Conservation (phyloP, 2,888 invertebrate genomes). For the Eupelmus urozonus region DNA sequence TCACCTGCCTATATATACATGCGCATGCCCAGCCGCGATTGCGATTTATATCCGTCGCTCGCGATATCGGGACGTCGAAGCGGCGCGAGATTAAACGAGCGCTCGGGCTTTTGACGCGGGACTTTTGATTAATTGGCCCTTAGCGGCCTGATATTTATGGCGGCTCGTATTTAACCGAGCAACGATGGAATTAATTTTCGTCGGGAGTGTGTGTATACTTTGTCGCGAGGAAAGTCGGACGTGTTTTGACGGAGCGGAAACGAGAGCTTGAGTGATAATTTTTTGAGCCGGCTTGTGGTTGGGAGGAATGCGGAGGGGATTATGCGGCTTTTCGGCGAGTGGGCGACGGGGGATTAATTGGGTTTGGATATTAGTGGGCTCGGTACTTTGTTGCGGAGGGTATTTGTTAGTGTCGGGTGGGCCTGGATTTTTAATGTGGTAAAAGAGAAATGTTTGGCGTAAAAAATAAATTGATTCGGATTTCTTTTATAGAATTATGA, state of each 20-base stretch:
- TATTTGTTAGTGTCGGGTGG: too few species aligned
- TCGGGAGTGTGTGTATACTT: slow-evolving; percentile 2
- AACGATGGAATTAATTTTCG: slow-evolving; percentile 14
- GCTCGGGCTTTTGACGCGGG: slow-evolving; percentile 3
- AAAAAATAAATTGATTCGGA: too few species aligned
- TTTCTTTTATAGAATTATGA: too few species aligned
- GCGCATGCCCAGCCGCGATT: not conserved
- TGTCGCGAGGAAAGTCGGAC: not conserved
- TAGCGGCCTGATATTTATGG: not conserved
- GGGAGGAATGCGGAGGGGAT: too few species aligned
- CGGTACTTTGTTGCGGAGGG: too few species aligned
- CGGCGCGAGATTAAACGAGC: not conserved
- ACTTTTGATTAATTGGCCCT: slow-evolving; percentile 34
- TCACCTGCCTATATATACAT: slow-evolving; percentile 10
- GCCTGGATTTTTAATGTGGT: too few species aligned
- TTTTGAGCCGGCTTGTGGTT: too few species aligned
- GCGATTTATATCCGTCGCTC: not conserved
- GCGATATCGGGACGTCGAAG: too few species aligned
- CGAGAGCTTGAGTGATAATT: not conserved
- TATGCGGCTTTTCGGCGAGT: too few species aligned
- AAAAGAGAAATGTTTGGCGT: too few species aligned
- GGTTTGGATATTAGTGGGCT: too few species aligned
- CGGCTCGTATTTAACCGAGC: slow-evolving; percentile 18
- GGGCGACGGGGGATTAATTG: too few species aligned
- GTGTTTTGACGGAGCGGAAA: slow-evolving; percentile 15